Base-by-base conservation (phyloP, 2,888 invertebrate genomes). In the Desoria tigrina region DNA sequence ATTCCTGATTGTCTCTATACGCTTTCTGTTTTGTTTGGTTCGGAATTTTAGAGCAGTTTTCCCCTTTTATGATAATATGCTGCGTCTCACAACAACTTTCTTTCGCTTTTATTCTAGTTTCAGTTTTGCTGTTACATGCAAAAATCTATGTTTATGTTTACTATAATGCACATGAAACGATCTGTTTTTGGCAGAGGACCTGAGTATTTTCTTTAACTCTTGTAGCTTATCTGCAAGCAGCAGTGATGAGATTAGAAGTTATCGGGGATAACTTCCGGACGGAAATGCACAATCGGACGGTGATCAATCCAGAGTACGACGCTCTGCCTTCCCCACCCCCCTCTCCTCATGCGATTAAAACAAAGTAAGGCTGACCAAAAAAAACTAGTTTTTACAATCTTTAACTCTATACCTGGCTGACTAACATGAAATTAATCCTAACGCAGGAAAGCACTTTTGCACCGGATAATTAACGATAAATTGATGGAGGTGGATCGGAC, bases 391-490 rank as follows among this genome's bases (percentile, higher is more conserved):
- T 16, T 21, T 18, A 51, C 23, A 16, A 39, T 11, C 42, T 39
- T 39, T 14, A 39, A n/a, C n/a, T n/a, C n/a, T n/a, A n/a, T n/a
- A n/a, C n/a, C n/a, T n/a, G n/a, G n/a, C n/a, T n/a, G n/a, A n/a
- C n/a, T n/a, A n/a, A n/a, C n/a, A n/a, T n/a, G 4, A 4, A 32
- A 32, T 51, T 51, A 23, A 16, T 23, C 23, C 16, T 23, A 16
- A 6, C 6, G 45, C 63, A 75, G 75, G 60, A 75, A 74, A 62
- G 72, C 74, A 27, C 69, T 76, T 42, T 70, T 76, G 56, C 76
- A 76, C 59, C 68, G 76, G 50, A 76, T 76, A 37, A 74, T 76
- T 61, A 76, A 76, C 57, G 76, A 76, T 65, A 76, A 76, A 63
- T 55, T 76, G 61, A 74, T 74, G 72, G 71, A 74, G 54, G 59